These are phyloP conservation scores for Muschampia plurimacula DNA, from an alignment of 2,888 invertebrate genomes.

Conservation along the genomic window DNA sequence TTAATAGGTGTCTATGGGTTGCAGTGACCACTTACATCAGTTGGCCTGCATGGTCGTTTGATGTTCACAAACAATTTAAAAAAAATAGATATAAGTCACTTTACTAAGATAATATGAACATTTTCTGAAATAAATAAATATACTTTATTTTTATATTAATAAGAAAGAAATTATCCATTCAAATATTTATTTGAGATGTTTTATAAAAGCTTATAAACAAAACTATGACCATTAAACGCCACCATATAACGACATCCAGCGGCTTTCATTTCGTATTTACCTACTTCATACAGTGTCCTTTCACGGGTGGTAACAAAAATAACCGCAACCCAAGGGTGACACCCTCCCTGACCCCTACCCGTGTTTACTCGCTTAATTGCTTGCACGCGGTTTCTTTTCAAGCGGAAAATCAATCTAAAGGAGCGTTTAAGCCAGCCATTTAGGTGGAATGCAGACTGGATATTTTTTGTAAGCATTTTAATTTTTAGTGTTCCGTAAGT, in stretches of 20 bases:
- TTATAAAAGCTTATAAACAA: neutral
- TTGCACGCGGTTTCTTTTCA: conserved; percentile 45
- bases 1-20: too few species aligned
- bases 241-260: neutral
- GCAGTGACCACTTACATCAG: too few species aligned
- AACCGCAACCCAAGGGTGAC: conserved; percentile 23
- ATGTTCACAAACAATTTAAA: too few species aligned
- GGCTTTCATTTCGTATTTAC: conserved; percentile 21
- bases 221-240: neutral
- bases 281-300: conserved; percentile 25
- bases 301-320: conserved; percentile 32
- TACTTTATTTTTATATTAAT: too few species aligned
- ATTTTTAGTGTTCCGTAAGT: neutral
- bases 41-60: too few species aligned
- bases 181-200: too few species aligned
- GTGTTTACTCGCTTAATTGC: conserved; percentile 40
- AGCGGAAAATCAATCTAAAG: conserved; percentile 49
- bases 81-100: too few species aligned
- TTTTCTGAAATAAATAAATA: too few species aligned
- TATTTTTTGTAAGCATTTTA: conserved; percentile 4
- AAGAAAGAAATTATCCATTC: too few species aligned
- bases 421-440: conserved; percentile 42
- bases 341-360: conserved; percentile 7
- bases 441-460: conserved; percentile 38
- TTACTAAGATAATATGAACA: too few species aligned